These are phyloP conservation scores for Liposcelis brunnea DNA, from an alignment of 2,888 invertebrate genomes.

Conservation along the genomic window DNA sequence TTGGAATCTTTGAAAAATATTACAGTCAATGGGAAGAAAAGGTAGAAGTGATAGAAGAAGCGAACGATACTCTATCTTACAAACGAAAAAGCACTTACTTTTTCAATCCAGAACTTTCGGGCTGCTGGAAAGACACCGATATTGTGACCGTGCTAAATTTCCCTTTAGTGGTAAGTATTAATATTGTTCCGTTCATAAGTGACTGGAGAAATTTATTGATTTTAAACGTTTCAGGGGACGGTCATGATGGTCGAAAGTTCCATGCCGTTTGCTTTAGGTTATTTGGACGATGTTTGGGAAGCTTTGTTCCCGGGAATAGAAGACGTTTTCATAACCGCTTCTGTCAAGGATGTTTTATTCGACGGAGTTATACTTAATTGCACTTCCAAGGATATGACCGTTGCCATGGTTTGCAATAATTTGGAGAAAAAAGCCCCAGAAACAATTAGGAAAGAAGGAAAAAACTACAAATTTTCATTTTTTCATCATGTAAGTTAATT, in stretches of 20 bases:
- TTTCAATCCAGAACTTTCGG: constrained; percentile 13
- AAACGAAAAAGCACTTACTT: constrained; percentile 6
- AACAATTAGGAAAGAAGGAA: constrained; percentile 15
- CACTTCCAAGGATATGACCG: background rate
- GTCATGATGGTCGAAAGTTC: background rate
- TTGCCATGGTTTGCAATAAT: background rate
- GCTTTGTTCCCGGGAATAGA: background rate
- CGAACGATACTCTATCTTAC: constrained; percentile 19
- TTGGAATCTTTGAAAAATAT: too few species aligned
- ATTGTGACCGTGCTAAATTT: constrained; percentile 12
- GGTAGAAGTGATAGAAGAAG: constrained; percentile 25
- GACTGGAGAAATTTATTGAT: too few species aligned
- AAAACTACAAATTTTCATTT: constrained; percentile 21
- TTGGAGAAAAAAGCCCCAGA: background rate
- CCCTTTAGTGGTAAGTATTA: constrained; percentile 13
- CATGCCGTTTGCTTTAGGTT: background rate
- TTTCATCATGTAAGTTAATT: background rate
- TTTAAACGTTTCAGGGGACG: background rate
- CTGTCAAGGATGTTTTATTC: constrained; percentile 13
- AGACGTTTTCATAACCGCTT: constrained; percentile 12
- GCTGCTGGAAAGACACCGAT: constrained; percentile 9
- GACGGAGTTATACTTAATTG: constrained; percentile 9
- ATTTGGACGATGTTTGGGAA: background rate
- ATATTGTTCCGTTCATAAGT: background rate
- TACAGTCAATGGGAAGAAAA: constrained; percentile 32